Base-by-base conservation (phyloP, 2,888 invertebrate genomes). In the Drosophila quinaria region DNA sequence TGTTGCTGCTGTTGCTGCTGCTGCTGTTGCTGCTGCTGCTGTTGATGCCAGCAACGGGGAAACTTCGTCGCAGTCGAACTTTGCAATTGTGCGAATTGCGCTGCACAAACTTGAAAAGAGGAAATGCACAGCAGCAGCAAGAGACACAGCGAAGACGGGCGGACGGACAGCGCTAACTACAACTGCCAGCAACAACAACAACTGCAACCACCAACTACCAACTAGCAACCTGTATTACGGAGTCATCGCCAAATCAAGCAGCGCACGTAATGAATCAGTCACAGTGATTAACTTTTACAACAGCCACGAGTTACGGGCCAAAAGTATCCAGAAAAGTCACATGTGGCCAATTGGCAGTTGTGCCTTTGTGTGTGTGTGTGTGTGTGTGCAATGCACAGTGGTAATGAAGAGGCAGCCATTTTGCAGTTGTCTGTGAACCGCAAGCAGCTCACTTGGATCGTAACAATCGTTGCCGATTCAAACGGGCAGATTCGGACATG, bases 231-330 rank as follows among this genome's bases (percentile, higher is more conserved):
- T 80, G 83, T 68, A 55, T 61, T 65, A 55, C 66, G 49, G 39
- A 65, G 19, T 60, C 55, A 70, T 64, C 64, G 61, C 62, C 80
- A 78, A 85, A 80, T 80, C 84, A 82, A 86, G 83, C 76, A 69
- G 73, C 49, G 70, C 83, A 74, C 86, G 76, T 87, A 87, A 85
- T 85, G 88, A 85, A 85, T 85, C 85, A 82, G 83, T 77, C 86
- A 82, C 88, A 80, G 72, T 78, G 78, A 86, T 83, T 82, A 86
- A 85, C 86, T 83, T 85, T 78, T 70, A 70, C 83, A 60, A 51
- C 71, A 49, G 49, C 52, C 44, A 62, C 60, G 72, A 79, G 64
- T 75, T 73, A 62, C 70, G 73, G 37, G 49, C 58, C 59, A 63
- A 60, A 60, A 63, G 51, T 54, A 44, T 42, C n/a, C 69, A 37